Evolutionary conservation across 2,888 invertebrate genomes (phyloP).

Genomic region (Ellobium chinense): DNA sequence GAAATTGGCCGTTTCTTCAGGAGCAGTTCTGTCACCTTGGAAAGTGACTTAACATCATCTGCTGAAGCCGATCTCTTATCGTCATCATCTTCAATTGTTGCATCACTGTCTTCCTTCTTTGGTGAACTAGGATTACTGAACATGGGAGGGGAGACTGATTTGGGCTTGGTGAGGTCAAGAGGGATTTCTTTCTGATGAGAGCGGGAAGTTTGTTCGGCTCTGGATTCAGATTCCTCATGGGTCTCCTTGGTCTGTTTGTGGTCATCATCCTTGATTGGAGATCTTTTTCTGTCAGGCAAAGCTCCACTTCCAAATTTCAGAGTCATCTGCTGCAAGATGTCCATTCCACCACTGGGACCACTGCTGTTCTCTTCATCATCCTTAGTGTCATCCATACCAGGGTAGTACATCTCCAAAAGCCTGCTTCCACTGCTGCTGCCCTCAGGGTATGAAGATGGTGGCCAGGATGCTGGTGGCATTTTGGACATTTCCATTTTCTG

Average conservation of each 20-base stretch:
- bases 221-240: background rate
- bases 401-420: background rate
- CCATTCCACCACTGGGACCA: slow-evolving; percentile 54
- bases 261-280: background rate
- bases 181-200: slow-evolving; percentile 58
- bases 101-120: slow-evolving; percentile 88
- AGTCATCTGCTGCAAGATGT: slow-evolving; percentile 73
- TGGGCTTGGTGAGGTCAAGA: slow-evolving; percentile 73
- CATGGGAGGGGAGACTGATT: slow-evolving; percentile 70
- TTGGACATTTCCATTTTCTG: background rate
- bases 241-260: background rate
- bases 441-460: slow-evolving; percentile 1
- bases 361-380: background rate
- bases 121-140: slow-evolving; percentile 73
- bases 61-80: background rate
- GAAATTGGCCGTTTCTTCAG: slow-evolving; percentile 33
- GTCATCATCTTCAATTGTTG: background rate
- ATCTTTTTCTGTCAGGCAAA: background rate
- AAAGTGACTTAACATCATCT: background rate
- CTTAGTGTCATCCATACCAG: background rate
- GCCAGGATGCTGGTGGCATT: background rate
- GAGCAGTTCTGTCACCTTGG: background rate
- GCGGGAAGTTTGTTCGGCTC: background rate
- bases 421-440: background rate
- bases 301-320: slow-evolving; percentile 63